These are phyloP conservation scores for Aptenodytes patagonicus DNA, from an alignment of 2,113 vertebrate species.

Conservation along the genomic window DNA sequence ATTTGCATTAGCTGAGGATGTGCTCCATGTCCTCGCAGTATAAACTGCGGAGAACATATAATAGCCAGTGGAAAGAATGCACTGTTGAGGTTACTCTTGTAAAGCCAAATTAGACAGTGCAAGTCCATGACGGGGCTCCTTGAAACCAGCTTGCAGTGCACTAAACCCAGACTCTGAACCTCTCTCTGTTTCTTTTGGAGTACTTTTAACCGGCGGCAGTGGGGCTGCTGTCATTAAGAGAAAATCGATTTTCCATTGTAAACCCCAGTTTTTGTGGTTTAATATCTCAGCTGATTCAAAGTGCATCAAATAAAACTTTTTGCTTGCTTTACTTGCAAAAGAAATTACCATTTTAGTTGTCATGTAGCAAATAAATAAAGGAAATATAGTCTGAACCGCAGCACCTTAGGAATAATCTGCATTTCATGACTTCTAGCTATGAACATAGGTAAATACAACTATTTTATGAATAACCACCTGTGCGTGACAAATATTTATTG, in stretches of 20 bases:
- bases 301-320: neutral
- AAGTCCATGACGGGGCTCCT: neutral
- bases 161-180: neutral
- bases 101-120: neutral
- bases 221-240: neutral
- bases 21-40: neutral
- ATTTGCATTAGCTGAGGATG: neutral
- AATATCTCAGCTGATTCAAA: neutral
- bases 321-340: neutral
- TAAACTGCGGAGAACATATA: neutral
- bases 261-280: neutral
- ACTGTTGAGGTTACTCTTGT: neutral
- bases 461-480: neutral
- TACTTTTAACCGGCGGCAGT: neutral
- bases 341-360: neutral
- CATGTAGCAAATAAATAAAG: neutral
- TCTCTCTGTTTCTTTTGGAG: constrained; percentile 9
- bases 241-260: constrained; percentile 34
- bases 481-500: neutral
- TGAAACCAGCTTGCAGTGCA: neutral
- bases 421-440: neutral
- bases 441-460: neutral
- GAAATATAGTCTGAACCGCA: neutral
- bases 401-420: neutral
- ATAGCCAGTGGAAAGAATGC: neutral